Base-by-base conservation (phyloP, 2,797 vertebrate genomes). In the Microctenopoma steveboyesi region DNA sequence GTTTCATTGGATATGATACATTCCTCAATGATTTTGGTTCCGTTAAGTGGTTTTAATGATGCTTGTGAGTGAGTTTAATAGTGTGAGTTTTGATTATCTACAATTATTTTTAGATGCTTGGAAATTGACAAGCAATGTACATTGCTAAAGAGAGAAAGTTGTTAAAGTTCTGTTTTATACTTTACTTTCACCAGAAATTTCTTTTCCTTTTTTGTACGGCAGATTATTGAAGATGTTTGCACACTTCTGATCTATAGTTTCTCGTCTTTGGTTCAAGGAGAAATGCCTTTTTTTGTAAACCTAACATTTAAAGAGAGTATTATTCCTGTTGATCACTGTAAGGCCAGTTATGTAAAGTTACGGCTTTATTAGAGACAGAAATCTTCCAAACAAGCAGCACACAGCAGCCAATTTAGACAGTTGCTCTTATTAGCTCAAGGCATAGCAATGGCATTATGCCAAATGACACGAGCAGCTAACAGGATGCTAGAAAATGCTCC, bases 401-500 rank as follows among this genome's bases (percentile, higher is more conserved):
- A 49, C 48, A 69, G 76, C 66, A 73, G 71, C 69, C 58, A 62
- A 80, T 72, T 40, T 54, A 82, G 60, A 64, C 57, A 49, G 67
- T 57, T 51, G 33, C 70, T 76, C 30, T 49, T 42, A 35, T 76
- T 74, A 72, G 71, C 65, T 78, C 35, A 35, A 74, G 50, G 59
- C 64, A 46, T 16, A 70, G 28, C 18, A 35, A 64, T 66, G 56
- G 61, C 58, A 69, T 74, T 27, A 25, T 46, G 82, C 57, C 72
- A 69, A 68, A 57, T 71, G 73, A 78, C 58, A 45, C 1, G 45
- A 80, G 67, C 57, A 62, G 63, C 52, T 49, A 51, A 50, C 58
- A 25, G 43, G 58, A 68, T 61, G 78, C 67, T 62, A 74, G 40
- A 30, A 10, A 52, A 53, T 57, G 63, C 69, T 78, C 59, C 72